A percentile compares a stretch with the other conserved stretches of the same genome.
Evolutionary conservation across 2,888 invertebrate genomes (phyloP).

Genomic region (Catocala nupta): DNA sequence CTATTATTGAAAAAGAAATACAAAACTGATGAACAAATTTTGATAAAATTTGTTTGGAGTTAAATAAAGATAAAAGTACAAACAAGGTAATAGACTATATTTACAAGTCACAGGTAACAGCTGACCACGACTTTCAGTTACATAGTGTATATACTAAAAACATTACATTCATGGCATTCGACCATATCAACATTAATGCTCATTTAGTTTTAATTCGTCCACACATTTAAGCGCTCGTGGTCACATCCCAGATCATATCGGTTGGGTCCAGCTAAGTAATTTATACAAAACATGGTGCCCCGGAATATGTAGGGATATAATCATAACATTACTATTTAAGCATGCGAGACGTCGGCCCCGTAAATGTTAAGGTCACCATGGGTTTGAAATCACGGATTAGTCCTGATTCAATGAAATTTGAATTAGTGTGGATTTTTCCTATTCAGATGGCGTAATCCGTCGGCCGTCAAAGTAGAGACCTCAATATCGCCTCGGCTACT

Average conservation of each 20-base stretch:
- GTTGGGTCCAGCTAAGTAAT: constrained; percentile 49
- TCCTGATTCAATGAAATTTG: not conserved
- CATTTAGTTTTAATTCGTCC: constrained; percentile 22
- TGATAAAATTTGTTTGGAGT: too few relatives aligned
- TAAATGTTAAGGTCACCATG: constrained; percentile 38
- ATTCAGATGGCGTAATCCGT: too few relatives aligned
- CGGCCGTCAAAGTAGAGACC: too few relatives aligned
- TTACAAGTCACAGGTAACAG: too few relatives aligned
- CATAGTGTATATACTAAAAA: not conserved
- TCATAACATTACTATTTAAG: constrained; percentile 58
- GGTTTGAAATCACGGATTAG: not conserved
- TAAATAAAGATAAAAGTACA: too few relatives aligned
- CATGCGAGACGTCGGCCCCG: constrained; percentile 44
- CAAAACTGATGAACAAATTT: too few relatives aligned
- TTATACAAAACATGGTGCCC: constrained; percentile 51
- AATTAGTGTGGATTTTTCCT: too few relatives aligned
- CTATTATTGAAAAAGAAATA: too few relatives aligned
- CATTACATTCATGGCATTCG: not conserved
- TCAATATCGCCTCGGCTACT: too few relatives aligned
- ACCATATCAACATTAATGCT: not conserved
- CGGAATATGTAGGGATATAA: constrained; percentile 49
- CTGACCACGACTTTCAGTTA: not conserved
- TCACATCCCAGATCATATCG: constrained; percentile 47
- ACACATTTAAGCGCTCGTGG: constrained; percentile 19
- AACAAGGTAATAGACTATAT: too few relatives aligned